Percentiles rank a stretch among this genome's conserved stretches.
phyloP scores from a whole-genome alignment of 2,888 invertebrate species.

The Encarsia formosa region DNA sequence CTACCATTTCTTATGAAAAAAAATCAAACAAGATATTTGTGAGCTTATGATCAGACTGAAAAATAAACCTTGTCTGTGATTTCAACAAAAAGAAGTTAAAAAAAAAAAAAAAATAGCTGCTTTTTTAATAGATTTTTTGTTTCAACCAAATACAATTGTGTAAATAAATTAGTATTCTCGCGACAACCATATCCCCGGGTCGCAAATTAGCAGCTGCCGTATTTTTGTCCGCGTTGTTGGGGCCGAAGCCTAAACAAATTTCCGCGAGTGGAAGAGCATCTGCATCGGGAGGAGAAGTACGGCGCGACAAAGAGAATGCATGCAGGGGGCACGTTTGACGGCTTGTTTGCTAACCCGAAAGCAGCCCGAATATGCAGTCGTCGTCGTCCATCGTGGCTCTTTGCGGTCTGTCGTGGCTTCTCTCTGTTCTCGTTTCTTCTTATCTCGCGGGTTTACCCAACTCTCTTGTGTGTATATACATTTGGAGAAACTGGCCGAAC shows the following conservation, averaged over 20 bases:
- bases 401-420: background rate
- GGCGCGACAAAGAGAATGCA: background rate
- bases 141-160: no score
- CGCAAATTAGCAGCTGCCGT: no score
- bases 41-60: no score
- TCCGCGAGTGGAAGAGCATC: constrained; percentile 13
- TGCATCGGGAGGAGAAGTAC: background rate
- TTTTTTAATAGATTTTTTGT: no score
- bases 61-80: no score
- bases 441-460: constrained; percentile 24
- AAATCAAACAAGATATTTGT: no score
- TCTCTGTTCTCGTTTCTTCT: constrained; percentile 18
- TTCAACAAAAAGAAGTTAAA: no score
- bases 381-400: constrained; percentile 3
- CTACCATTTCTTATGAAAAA: no score
- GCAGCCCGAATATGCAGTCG: constrained; percentile 17
- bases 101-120: no score
- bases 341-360: constrained; percentile 24
- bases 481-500: constrained; percentile 7
- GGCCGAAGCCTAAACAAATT: constrained; percentile 21
- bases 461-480: constrained; percentile 13
- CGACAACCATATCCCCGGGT: no score
- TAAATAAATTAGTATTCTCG: no score
- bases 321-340: constrained; percentile 11
- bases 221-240: no score